These are phyloP conservation scores for Globia sparganii DNA, from an alignment of 2,888 invertebrate species.

Conservation along the genomic window DNA sequence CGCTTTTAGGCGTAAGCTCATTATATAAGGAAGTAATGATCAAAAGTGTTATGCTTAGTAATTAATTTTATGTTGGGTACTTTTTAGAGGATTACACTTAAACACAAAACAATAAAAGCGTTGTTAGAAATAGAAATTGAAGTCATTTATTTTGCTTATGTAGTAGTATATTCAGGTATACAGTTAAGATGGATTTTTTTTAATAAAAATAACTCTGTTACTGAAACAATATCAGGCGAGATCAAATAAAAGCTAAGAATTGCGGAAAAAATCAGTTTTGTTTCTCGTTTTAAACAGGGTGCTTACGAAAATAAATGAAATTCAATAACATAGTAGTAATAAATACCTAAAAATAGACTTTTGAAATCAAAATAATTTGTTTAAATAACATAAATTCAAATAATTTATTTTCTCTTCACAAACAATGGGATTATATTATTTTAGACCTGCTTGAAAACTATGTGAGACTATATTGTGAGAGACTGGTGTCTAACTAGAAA, in stretches of 20 bases:
- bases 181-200: neutral
- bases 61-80: neutral
- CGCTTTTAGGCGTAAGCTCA: conserved; percentile 23
- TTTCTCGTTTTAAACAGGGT: conserved; percentile 67
- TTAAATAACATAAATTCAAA: neutral
- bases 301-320: conserved; percentile 65
- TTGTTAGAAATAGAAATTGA: neutral
- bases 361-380: neutral
- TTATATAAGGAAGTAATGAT: conserved; percentile 23
- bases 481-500: neutral
- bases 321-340: conserved; percentile 55
- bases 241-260: conserved; percentile 66
- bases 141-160: neutral
- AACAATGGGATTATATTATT: neutral
- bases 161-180: neutral
- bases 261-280: conserved; percentile 70
- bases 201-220: neutral
- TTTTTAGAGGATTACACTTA: neutral
- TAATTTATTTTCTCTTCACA: neutral
- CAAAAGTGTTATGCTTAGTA: neutral
- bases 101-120: neutral
- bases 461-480: neutral
- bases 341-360: neutral
- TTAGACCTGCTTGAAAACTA: too few relatives aligned
- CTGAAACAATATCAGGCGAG: conserved; percentile 58